phyloP scores from a whole-genome alignment of 1,140 invertebrate genomes.

The Meloidogyne floridensis region DNA sequence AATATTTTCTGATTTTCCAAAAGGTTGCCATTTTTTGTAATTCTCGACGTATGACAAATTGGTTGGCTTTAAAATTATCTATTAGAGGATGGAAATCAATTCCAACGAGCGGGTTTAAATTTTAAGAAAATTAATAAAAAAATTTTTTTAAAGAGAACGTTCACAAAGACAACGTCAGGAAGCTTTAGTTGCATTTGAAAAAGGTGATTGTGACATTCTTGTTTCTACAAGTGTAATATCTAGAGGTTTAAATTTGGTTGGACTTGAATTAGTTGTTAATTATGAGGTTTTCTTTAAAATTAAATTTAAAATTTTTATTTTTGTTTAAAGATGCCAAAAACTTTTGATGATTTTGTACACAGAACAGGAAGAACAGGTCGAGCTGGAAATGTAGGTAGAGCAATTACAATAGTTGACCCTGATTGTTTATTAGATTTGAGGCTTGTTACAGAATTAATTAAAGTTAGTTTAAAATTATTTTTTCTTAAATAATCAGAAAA shows the following conservation, averaged over 20 bases:
- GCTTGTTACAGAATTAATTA: not conserved
- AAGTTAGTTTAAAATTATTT: not conserved
- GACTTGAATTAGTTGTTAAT: slow-evolving; percentile 13
- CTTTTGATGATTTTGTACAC: slow-evolving; percentile 81
- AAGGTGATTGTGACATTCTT: slow-evolving; percentile 31
- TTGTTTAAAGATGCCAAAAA: slow-evolving; percentile 22
- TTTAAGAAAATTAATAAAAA: not conserved
- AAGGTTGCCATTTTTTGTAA: slow-evolving; percentile 34
- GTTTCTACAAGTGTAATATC: slow-evolving; percentile 34
- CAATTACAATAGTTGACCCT: slow-evolving; percentile 93
- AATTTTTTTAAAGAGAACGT: slow-evolving; percentile 28
- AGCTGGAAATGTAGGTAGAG: slow-evolving; percentile 73
- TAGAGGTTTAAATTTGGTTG: slow-evolving; percentile 27
- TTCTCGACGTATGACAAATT: slow-evolving; percentile 37
- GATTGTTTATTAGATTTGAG: slow-evolving; percentile 79
- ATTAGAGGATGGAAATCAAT: slow-evolving; percentile 16
- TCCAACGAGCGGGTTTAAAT: slow-evolving; percentile 24
- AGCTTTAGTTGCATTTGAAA: slow-evolving; percentile 31
- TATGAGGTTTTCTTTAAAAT: slow-evolving; percentile 18
- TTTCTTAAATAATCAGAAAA: not conserved
- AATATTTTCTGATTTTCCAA: slow-evolving; percentile 2
- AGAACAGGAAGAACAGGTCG: slow-evolving; percentile 91
- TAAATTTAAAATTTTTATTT: not conserved
- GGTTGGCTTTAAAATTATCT: slow-evolving; percentile 34
- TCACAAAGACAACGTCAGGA: slow-evolving; percentile 31